Evolutionary conservation across 2,888 invertebrate species (phyloP), one percentile per base, ranked within the genome.

Genomic region (Melipona beecheii): DNA sequence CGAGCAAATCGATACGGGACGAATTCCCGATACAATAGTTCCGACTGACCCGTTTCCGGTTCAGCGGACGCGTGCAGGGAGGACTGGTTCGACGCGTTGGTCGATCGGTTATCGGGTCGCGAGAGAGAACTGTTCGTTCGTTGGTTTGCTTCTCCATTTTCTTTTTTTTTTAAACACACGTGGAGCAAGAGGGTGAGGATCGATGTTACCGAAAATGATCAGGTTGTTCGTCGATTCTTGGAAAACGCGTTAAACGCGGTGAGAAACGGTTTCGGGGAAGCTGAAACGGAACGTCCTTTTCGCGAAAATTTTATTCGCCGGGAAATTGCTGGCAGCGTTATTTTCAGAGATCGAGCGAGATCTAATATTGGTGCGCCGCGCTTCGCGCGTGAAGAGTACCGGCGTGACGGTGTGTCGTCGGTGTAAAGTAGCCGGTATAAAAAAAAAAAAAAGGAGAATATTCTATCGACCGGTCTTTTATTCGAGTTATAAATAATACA

Each of bases 1-100:
- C 36, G 80, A 17, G 17, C 58, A 58, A 81, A 81, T 83, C 82
- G 82, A 85, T 88, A 78, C 74, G 50, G 58, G 62, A 36, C 79
- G 62, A 70, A 75, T 56, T 31, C 36, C 60, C 66, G 75, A 64
- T 72, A 82, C 86, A 72, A 87, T 79, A 74, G 81, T 84, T 78
- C 36, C 78, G n/a, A 65, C 77, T 76, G 88, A 85, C 82, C 85
- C 80, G 81, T 89, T 89, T 89, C 85, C 86, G 83, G 83, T 86
- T 76, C 82, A 72, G 58, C 79, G 70, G 62, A 75, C 82, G 62
- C 21, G 81, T 65, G 69, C 74, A 50, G 78, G 31, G 56, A 54
- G 75, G 43, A 49, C 54, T 58, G 65, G 52, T 36, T 62, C 31
- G 36, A 36, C 54, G 72, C 73, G 75, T 83, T 52, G 21, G 52